Evolutionary conservation across 2,797 vertebrate species (phyloP).

Genomic region (Anas bahamensis): DNA sequence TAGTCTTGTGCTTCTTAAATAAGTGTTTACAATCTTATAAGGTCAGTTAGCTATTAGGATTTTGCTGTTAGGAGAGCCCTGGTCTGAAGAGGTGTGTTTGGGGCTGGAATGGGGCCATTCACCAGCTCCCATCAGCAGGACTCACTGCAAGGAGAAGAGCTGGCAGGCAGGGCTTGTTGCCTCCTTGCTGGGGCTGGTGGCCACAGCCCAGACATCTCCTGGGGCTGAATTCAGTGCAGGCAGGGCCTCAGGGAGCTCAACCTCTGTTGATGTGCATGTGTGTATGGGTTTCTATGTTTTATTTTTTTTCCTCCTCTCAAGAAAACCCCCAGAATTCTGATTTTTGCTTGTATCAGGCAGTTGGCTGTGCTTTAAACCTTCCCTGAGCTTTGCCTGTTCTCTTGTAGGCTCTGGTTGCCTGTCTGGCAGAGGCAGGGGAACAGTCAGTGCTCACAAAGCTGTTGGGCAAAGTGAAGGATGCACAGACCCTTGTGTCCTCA

Average conservation of each 20-base stretch:
- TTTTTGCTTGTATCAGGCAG: not conserved
- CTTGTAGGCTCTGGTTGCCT: slow-evolving; percentile 68
- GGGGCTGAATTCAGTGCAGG: not conserved
- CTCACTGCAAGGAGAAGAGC: not conserved
- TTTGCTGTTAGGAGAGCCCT: not conserved
- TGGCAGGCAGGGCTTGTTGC: not conserved
- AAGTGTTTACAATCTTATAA: not conserved
- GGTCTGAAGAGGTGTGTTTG: not conserved
- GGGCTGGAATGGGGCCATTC: not conserved
- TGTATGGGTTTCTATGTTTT: not conserved
- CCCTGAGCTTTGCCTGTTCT: not conserved
- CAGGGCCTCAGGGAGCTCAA: not conserved
- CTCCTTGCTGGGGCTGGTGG: accelerated
- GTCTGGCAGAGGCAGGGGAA: slow-evolving; percentile 66
- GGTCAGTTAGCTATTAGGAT: not conserved
- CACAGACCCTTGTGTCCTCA: slow-evolving; percentile 56
- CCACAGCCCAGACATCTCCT: not conserved
- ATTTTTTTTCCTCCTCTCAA: not conserved
- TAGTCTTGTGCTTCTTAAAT: not conserved
- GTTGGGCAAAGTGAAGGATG: slow-evolving; percentile 59
- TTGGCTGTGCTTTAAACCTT: not conserved
- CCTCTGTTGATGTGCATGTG: not conserved
- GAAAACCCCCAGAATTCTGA: not conserved
- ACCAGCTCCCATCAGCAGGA: not conserved
- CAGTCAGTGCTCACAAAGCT: slow-evolving; percentile 65